These are phyloP conservation scores for Melanerpes formicivorus DNA, from an alignment of 2,113 vertebrate species.

Conservation along the genomic window DNA sequence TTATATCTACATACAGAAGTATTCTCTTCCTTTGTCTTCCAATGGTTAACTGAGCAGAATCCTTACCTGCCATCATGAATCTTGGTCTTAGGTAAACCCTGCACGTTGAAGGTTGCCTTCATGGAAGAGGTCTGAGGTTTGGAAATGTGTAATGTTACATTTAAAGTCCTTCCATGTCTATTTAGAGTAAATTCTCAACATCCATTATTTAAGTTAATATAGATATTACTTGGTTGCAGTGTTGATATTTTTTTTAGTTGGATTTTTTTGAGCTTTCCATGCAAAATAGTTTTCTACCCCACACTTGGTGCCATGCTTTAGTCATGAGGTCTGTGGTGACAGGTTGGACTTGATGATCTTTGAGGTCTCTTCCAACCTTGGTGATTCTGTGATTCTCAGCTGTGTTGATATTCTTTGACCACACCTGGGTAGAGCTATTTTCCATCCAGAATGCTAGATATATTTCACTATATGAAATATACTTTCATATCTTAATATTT, in stretches of 20 bases:
- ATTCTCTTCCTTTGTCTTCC: neutral
- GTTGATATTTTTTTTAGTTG: neutral
- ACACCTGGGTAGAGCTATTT: neutral
- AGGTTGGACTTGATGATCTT: no score
- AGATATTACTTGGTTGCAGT: neutral
- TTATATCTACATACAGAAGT: neutral
- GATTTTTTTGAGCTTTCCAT: neutral
- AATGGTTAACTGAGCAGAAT: neutral
- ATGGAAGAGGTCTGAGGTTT: neutral
- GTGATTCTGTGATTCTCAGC: neutral
- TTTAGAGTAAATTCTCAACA: neutral
- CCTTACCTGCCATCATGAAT: neutral
- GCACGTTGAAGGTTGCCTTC: neutral
- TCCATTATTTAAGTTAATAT: neutral
- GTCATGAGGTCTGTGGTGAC: no score
- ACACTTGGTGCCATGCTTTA: no score
- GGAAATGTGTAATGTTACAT: neutral
- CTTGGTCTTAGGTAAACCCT: neutral
- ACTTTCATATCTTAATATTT: no score
- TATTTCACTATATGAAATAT: neutral
- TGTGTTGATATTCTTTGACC: neutral
- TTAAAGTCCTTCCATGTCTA: neutral
- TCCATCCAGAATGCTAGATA: neutral
- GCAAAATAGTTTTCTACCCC: neutral
- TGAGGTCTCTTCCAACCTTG: no score